Conservation (phyloP, 2,797 vertebrate species). For the Pseudomugil gertrudae region DNA sequence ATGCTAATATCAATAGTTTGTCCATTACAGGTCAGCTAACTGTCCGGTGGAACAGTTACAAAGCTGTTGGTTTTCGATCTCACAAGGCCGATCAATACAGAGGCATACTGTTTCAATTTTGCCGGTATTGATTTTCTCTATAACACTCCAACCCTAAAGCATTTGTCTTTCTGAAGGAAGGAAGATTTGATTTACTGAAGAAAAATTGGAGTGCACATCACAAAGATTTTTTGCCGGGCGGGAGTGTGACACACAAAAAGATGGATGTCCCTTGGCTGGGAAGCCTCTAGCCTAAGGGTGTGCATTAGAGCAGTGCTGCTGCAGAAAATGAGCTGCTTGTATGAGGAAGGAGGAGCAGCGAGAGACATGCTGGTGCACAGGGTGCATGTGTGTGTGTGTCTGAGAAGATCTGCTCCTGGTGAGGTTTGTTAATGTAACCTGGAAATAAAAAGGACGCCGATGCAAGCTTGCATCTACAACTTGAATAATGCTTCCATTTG, state of each 20-base stretch:
- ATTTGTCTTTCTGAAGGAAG: conserved; percentile 99
- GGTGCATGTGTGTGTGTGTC: conserved; percentile 24
- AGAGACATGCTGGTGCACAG: conserved; percentile 41
- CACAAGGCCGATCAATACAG: conserved; percentile 96
- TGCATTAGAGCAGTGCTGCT: conserved; percentile 94
- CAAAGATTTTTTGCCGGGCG: conserved; percentile 97
- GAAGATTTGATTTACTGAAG: conserved; percentile 99
- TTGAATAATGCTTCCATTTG: conserved; percentile 43
- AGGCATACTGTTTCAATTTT: conserved; percentile 99
- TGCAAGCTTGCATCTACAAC: conserved; percentile 36
- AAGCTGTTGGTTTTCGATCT: conserved; percentile 99
- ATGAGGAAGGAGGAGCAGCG: conserved; percentile 69
- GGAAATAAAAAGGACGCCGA: conserved; percentile 44
- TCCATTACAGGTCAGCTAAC: conserved; percentile 99
- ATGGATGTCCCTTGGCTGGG: conserved; percentile 98
- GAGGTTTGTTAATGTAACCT: conserved; percentile 39
- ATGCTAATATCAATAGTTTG: conserved; percentile 99
- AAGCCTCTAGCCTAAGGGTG: conserved; percentile 94
- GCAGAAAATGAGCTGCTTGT: conserved; percentile 89
- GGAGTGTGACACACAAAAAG: conserved; percentile 92
- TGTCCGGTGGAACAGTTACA: conserved; percentile 99
- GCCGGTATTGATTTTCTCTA: conserved; percentile 97
- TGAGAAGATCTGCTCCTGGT: conserved; percentile 23
- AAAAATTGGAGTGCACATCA: conserved; percentile 99
- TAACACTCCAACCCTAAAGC: conserved; percentile 95